Conservation (phyloP, 2,113 vertebrate genomes). For the Serinus canaria region DNA sequence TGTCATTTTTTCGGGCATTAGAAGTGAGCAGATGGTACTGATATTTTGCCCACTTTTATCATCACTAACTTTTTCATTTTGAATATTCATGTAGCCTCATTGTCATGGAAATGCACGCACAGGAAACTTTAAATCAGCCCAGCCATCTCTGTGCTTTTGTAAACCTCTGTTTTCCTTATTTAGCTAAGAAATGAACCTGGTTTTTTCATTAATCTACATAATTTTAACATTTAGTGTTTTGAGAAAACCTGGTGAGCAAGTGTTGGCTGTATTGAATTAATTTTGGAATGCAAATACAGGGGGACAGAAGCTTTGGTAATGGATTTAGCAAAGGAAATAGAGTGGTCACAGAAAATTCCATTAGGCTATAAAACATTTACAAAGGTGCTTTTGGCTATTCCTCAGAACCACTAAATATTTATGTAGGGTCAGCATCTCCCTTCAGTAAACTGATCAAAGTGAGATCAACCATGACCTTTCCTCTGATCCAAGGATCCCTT, state of each 20-base stretch:
- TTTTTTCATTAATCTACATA: not conserved
- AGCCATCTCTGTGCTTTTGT: not conserved
- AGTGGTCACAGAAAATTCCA: not conserved
- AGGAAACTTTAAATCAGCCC: conserved; percentile 30
- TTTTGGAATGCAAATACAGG: not conserved
- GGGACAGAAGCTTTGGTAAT: not conserved
- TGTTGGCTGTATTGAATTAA: not conserved
- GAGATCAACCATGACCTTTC: not conserved
- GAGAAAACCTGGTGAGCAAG: not conserved
- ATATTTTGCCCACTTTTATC: conserved; percentile 56
- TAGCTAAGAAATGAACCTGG: not conserved
- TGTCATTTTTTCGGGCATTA: conserved; percentile 17
- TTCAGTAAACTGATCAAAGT: conserved; percentile 2
- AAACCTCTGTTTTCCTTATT: conserved; percentile 29
- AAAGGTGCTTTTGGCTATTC: not conserved
- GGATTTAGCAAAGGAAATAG: not conserved
- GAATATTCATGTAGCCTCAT: conserved; percentile 37
- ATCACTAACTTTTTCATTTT: not conserved
- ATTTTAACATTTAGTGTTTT: not conserved
- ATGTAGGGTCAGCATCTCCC: not conserved
- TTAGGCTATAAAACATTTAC: not conserved
- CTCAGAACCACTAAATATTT: not conserved
- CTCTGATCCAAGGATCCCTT: not conserved
- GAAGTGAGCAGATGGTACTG: conserved; percentile 57
- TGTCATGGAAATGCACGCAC: conserved; percentile 56